Evolutionary conservation across 2,797 vertebrate species (phyloP).

Genomic region (Lepus townsendii): DNA sequence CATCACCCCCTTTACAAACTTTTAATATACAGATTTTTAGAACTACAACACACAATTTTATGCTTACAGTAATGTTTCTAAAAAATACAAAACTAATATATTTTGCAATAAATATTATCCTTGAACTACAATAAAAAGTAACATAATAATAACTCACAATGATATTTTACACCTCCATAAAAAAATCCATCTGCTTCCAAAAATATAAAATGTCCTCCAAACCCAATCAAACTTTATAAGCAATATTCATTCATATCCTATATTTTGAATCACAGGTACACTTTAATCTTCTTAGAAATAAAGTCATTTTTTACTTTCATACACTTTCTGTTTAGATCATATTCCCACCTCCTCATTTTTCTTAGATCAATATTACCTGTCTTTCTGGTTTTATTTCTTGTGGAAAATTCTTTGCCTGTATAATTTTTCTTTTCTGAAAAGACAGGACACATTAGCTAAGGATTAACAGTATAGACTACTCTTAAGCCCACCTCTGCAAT

Average conservation of each 20-base stretch:
- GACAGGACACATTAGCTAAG: not conserved
- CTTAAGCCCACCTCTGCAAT: not conserved
- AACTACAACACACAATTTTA: not conserved
- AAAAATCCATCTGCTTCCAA: constrained; percentile 49
- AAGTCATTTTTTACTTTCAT: not conserved
- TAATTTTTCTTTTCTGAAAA: not conserved
- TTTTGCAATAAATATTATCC: constrained; percentile 20
- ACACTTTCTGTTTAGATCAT: not conserved
- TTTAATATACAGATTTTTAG: not conserved
- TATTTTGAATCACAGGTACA: constrained; percentile 8
- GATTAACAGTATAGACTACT: not conserved
- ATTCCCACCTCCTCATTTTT: not conserved
- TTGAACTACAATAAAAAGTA: constrained; percentile 46
- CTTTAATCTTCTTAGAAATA: constrained; percentile 53
- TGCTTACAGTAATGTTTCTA: constrained; percentile 24
- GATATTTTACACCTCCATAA: constrained; percentile 54
- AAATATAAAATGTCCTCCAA: constrained; percentile 49
- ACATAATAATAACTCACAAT: constrained; percentile 52
- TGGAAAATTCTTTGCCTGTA: not conserved
- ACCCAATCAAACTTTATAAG: not conserved
- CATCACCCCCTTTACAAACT: not conserved
- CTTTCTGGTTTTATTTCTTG: not conserved
- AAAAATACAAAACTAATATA: not conserved
- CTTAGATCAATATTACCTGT: not conserved
- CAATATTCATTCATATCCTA: not conserved